A percentile compares a stretch with the other conserved stretches of the same genome.
phyloP scores from a whole-genome alignment of 1,140 invertebrate genomes.

The Drosophila miranda region DNA sequence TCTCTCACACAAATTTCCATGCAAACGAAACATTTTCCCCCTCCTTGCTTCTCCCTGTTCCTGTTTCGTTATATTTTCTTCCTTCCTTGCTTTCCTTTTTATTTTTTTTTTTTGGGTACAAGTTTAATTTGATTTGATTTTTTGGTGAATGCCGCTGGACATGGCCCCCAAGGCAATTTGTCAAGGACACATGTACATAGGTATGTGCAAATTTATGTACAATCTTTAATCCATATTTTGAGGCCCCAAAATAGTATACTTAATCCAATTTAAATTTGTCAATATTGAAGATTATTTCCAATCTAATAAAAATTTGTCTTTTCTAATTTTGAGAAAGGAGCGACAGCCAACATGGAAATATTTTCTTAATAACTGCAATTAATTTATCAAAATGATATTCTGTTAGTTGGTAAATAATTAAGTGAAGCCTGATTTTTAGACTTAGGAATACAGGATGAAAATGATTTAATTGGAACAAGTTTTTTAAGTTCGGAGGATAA shows the following conservation, averaged over 20 bases:
- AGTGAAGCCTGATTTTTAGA: no score
- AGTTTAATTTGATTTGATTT: slow-evolving; percentile 63
- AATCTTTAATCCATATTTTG: no score
- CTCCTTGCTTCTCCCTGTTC: not conserved
- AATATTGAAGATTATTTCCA: not conserved
- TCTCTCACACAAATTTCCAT: slow-evolving; percentile 42
- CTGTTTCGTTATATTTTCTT: slow-evolving; percentile 1
- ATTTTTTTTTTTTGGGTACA: slow-evolving; percentile 14
- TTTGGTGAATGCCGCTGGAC: slow-evolving; percentile 20
- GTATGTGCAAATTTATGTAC: not conserved
- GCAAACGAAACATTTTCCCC: slow-evolving; percentile 41
- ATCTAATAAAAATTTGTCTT: no score
- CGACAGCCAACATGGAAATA: no score
- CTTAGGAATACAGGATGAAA: no score
- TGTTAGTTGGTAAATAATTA: no score
- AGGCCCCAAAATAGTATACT: not conserved
- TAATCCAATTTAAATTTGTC: not conserved
- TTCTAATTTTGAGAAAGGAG: no score
- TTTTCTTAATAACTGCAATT: no score
- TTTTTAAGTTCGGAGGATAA: no score
- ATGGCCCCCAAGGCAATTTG: slow-evolving; percentile 44
- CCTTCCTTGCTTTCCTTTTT: slow-evolving; percentile 1
- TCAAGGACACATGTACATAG: slow-evolving; percentile 12
- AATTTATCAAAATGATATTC: no score
- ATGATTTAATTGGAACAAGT: no score